Percentiles rank a stretch among this genome's conserved stretches.
Evolutionary conservation across 2,797 vertebrate species (phyloP).

Genomic region (Centroberyx gerrardi): DNA sequence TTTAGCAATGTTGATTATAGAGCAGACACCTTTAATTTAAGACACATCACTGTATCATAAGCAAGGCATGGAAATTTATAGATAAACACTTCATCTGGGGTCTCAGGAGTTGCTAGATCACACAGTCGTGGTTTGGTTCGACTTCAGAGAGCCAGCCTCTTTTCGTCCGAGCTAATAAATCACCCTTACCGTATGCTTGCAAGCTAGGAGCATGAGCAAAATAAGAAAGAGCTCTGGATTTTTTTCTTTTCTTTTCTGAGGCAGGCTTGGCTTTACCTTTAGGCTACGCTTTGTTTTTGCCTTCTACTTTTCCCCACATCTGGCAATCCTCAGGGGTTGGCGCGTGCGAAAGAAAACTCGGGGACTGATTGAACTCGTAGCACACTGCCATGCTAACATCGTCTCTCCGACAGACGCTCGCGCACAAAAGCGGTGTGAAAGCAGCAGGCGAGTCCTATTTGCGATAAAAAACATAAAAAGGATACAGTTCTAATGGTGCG

Average conservation of each 20-base stretch:
- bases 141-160: constrained; percentile 40
- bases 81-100: constrained; percentile 38
- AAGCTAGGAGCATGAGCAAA: constrained; percentile 33
- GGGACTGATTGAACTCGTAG: constrained; percentile 60
- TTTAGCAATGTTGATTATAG: constrained; percentile 17
- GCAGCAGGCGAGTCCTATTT: constrained; percentile 50
- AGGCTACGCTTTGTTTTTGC: constrained; percentile 66
- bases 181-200: not conserved
- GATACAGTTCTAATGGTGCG: constrained; percentile 33
- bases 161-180: constrained; percentile 50
- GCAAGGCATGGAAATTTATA: constrained; percentile 17
- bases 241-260: constrained; percentile 34
- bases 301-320: constrained; percentile 48
- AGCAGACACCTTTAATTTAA: constrained; percentile 30
- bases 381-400: constrained; percentile 34
- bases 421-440: constrained; percentile 28
- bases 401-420: constrained; percentile 43
- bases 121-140: not conserved
- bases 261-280: constrained; percentile 54
- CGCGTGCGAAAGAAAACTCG: constrained; percentile 59
- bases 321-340: constrained; percentile 60
- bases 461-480: constrained; percentile 46
- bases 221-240: constrained; percentile 18
- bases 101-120: constrained; percentile 22
- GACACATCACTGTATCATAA: not conserved